phyloP scores from a whole-genome alignment of 2,888 invertebrate genomes.

The Exephanes ischioxanthus region DNA sequence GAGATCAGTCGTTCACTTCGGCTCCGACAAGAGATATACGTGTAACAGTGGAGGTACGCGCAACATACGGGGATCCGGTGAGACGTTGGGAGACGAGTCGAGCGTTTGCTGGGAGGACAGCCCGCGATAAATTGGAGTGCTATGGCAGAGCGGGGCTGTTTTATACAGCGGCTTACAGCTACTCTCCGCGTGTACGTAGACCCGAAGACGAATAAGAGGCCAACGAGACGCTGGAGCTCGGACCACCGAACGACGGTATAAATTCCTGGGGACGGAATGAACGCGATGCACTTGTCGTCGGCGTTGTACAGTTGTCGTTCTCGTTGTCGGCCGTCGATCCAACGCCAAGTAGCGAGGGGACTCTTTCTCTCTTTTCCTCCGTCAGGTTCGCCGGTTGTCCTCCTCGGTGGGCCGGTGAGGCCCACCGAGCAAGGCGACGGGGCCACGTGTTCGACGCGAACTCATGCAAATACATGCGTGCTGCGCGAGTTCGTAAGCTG shows the following conservation, averaged over 20 bases:
- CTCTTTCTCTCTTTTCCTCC: conserved; percentile 1
- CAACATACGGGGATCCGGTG: conserved; percentile 43
- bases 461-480: conserved; percentile 59
- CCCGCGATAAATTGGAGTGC: conserved; percentile 63
- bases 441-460: conserved; percentile 64
- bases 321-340: conserved; percentile 53
- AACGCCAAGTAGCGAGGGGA: conserved; percentile 28
- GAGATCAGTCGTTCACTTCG: conserved; percentile 67
- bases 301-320: conserved; percentile 58
- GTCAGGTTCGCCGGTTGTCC: conserved; percentile 57
- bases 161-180: conserved; percentile 50
- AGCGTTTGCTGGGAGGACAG: conserved; percentile 42
- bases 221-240: conserved; percentile 31
- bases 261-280: conserved; percentile 58
- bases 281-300: conserved; percentile 56
- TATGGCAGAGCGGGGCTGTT: conserved; percentile 36
- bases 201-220: conserved; percentile 40
- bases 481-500: conserved; percentile 42
- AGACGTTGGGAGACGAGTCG: conserved; percentile 56
- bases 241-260: conserved; percentile 66
- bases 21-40: conserved; percentile 22
- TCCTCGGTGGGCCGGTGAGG: conserved; percentile 7
- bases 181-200: background rate
- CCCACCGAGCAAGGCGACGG: conserved; percentile 58
- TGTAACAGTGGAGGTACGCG: conserved; percentile 7